These are phyloP conservation scores for Rhadinocentrus ornatus DNA, from an alignment of 2,797 vertebrate genomes.

Conservation along the genomic window DNA sequence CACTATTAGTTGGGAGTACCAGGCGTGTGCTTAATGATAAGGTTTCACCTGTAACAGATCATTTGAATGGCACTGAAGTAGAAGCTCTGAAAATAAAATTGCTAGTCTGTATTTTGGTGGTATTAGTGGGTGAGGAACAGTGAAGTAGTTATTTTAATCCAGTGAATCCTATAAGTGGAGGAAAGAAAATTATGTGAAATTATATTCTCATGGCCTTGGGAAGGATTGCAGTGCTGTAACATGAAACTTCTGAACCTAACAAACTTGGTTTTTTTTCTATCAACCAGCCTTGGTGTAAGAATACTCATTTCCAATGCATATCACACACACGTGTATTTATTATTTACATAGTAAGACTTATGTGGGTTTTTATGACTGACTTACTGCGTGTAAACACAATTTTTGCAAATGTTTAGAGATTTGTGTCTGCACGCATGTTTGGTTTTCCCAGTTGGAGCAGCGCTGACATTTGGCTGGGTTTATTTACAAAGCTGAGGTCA, in stretches of 20 bases:
- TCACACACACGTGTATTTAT: conserved; percentile 1
- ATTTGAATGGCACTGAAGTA: conserved; percentile 51
- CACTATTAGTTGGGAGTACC: conserved; percentile 34
- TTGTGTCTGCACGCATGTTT: conserved; percentile 1
- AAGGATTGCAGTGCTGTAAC: conserved; percentile 2
- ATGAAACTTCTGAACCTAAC: conserved; percentile 15
- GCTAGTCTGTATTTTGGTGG: conserved; percentile 54
- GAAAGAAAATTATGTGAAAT: conserved; percentile 42
- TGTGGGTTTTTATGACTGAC: conserved; percentile 8
- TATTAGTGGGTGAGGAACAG: conserved; percentile 31
- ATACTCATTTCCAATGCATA: conserved; percentile 1
- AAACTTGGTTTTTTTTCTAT: conserved; percentile 18
- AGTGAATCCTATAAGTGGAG: conserved; percentile 65
- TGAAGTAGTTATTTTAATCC: conserved; percentile 68
- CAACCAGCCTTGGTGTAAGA: conserved; percentile 8
- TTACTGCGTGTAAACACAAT: conserved; percentile 22
- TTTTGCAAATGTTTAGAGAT: conserved; percentile 46
- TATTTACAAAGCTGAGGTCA: conserved; percentile 76
- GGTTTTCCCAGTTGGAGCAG: conserved; percentile 24
- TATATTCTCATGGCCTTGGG: conserved; percentile 23
- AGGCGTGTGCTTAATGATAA: conserved; percentile 71
- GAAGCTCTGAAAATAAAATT: conserved; percentile 25
- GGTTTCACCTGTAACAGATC: conserved; percentile 62
- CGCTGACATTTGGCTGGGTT: conserved; percentile 56
- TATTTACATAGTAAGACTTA: conserved; percentile 7